Evolutionary conservation across 1,140 invertebrate species (phyloP), one percentile per base, ranked within the genome.

Genomic region (Asbolus verrucosus): DNA sequence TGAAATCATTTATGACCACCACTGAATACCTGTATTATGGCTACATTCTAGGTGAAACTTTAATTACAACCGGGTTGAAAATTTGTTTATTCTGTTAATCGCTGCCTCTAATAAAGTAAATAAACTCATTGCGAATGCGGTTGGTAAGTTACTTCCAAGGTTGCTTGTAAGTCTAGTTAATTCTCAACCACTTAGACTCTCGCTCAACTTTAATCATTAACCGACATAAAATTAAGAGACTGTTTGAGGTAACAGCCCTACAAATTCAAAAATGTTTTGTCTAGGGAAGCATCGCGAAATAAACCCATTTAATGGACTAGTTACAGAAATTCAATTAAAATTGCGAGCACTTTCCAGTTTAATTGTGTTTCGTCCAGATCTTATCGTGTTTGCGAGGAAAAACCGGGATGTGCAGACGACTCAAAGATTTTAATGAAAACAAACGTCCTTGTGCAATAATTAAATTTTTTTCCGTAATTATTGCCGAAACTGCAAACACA

Each of bases 11-110:
- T 30, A 8, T 24, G 21, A 2, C 46, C 14, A 54, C 46, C 46
- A 54, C 19, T 54, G 46, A 54, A 54, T 54, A 54, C 46, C 46
- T 54, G 46, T 21, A 54, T 54, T 54, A 54, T 54, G 21, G 14
- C n/a, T 24, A 54, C 21, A 27, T 24, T 54, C 24, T 13, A 54
- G 46, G 46, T 27, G 8, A 27, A 54, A 54, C 46, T 54, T 54
- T 54, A 54, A 54, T 54, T 54, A 54, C 46, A 54, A 0, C 27
- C 27, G 13, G 11, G 21, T 27, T 19, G 41, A 13, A 54, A 54
- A 54, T 54, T 54, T 54, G 46, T 54, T 54, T 54, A 54, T 54
- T 54, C 27, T 54, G 21, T 27, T 54, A 54, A 54, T 54, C 46
- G 46, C 43, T 5, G 46, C 21, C n/a, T n/a, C n/a, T n/a, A n/a